Evolutionary conservation across 2,797 vertebrate genomes (phyloP), one percentile per base, ranked within the genome.

Genomic region (Phoebastria nigripes): DNA sequence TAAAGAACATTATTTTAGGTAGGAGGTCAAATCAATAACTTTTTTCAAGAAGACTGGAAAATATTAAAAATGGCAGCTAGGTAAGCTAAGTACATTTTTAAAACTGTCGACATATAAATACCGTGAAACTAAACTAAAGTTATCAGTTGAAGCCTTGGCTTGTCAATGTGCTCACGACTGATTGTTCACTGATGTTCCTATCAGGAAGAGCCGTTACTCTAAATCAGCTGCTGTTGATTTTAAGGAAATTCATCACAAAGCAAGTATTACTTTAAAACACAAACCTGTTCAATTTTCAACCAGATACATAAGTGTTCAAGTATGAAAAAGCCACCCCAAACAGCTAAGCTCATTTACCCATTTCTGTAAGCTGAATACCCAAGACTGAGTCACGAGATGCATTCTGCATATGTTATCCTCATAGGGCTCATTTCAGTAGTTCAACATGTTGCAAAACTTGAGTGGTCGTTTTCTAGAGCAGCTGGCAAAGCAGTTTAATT

Each of bases 1-100:
- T 98, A 98, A 99, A 99, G 98, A 98, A 98, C 98, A 98, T 98
- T 98, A 99, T 98, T 99, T 98, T 98, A 98, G 98, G 98, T 98
- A 98, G 98, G 98, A 98, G 98, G 98, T 98, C 98, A 98, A 98
- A 98, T 98, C 98, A 98, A 98, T 98, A 98, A 98, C 98, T 98
- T 98, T 98, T 98, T 98, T 98, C 97, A 97, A 98, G 98, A 98
- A 97, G 97, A 98, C 97, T 97, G 97, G 97, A 98, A 98, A 98
- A 98, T 98, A 98, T 98, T 98, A 98, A 98, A 98, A 98, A 98
- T 98, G 98, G 98, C 98, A 98, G 97, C 96, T 96, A 98, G 97
- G 98, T 98, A 98, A 97, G 97, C 97, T 97, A 97, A 97, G 96
- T 97, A 97, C 97, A 96, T 98, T 97, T 97, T 98, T 97, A 96